phyloP scores from a whole-genome alignment of 2,113 vertebrate genomes.

The Coreoperca whiteheadi region DNA sequence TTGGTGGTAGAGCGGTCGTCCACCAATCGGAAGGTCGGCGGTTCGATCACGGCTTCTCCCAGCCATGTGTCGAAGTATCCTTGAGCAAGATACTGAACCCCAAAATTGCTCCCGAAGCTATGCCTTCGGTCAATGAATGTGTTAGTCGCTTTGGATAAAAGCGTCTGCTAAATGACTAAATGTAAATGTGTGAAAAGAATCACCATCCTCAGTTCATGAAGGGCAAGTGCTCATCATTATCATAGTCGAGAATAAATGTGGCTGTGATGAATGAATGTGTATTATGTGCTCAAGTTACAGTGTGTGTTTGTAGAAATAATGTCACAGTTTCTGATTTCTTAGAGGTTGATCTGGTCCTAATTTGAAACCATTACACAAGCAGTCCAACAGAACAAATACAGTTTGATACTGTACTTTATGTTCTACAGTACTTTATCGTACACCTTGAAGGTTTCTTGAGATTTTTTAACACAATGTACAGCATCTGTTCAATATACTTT shows the following conservation, averaged over 20 bases:
- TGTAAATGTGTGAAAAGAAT: not conserved
- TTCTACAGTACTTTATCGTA: not conserved
- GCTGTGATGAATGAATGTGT: constrained; percentile 14
- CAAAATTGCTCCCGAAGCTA: too few species aligned
- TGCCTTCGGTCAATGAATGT: too few species aligned
- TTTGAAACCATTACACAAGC: not conserved
- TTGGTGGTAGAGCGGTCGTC: too few species aligned
- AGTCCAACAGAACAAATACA: not conserved
- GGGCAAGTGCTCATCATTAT: constrained; percentile 1
- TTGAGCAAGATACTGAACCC: too few species aligned
- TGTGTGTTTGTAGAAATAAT: not conserved
- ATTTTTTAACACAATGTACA: not conserved
- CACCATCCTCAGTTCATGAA: constrained; percentile 6
- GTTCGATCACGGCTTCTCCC: too few species aligned
- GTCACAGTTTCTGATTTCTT: not conserved
- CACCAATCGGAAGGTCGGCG: too few species aligned
- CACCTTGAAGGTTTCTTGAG: not conserved
- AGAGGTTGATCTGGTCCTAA: not conserved
- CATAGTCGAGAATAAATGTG: not conserved
- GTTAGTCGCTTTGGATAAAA: too few species aligned
- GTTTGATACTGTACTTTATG: not conserved
- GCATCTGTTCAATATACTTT: not conserved
- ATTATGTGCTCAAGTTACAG: not conserved
- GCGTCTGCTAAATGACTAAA: too few species aligned
- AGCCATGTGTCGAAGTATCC: too few species aligned